Evolutionary conservation across 2,113 vertebrate species (phyloP).

Genomic region (Ahaetulla prasina): DNA sequence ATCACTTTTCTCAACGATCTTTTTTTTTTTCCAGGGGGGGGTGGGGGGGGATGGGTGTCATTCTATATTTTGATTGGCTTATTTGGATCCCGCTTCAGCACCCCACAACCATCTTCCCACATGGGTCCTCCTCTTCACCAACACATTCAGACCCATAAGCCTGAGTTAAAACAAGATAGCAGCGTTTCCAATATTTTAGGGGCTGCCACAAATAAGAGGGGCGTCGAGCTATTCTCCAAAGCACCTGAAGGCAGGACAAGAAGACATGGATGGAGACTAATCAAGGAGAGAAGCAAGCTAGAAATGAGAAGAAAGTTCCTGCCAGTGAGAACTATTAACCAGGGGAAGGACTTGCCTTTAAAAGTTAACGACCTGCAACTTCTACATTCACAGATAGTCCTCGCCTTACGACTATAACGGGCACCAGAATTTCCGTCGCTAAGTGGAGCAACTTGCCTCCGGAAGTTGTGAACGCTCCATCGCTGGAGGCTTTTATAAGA

Average conservation of each 20-base stretch:
- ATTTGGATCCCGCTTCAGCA: background rate
- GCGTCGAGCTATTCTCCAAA: background rate
- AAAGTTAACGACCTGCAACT: too few relatives aligned
- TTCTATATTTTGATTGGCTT: background rate
- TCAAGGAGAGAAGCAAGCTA: background rate
- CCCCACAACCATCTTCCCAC: accelerated
- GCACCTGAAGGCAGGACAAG: background rate
- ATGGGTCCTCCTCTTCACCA: background rate
- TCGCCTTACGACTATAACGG: too few relatives aligned
- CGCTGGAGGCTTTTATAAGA: background rate
- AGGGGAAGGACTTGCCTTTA: background rate
- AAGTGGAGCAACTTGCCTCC: too few relatives aligned
- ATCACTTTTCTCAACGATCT: slow-evolving; percentile 12
- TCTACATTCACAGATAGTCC: too few relatives aligned
- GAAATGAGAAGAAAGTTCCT: background rate
- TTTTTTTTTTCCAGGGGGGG: background rate
- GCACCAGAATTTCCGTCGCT: too few relatives aligned
- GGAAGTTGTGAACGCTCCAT: background rate
- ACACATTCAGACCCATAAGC: accelerated
- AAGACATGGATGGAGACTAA: background rate
- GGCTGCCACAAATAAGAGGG: background rate
- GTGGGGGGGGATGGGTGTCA: background rate
- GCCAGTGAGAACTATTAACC: background rate
- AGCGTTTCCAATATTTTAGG: accelerated
- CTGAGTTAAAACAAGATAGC: background rate